Evolutionary conservation across 2,113 vertebrate species (phyloP), one percentile per base, ranked within the genome.

Genomic region (Phrynosoma platyrhinos): DNA sequence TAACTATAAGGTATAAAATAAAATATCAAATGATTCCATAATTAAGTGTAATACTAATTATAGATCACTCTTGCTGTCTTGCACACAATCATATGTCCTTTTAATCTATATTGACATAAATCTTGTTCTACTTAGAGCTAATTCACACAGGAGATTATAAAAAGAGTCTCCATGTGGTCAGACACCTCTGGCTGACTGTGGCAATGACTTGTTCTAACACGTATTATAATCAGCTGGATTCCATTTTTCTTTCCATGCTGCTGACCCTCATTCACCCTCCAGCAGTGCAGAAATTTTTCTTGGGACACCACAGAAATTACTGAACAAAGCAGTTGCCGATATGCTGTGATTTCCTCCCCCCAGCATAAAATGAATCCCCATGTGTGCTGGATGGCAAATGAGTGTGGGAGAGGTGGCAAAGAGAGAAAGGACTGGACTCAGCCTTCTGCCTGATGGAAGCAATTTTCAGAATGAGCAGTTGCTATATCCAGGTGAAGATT

Each of bases 1-100:
- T 96, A 95, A 99, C 98, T 74, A 98, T 99, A 95, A 98, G 99
- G 99, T 99, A 95, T 92, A 76, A 80, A 71, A 87, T 89, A 89
- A 89, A 74, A 79, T 68, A 20, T 40, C 5, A 75, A 88, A 82
- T 75, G 90, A 85, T 83, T 32, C 58, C 88, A 92, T 87, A 87
- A 23, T 53, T 27, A 91, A 36, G 0, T 64, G 2, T 62, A 1
- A 55, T 90, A 95, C 88, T 79, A 82, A 78, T 30, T 93, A 72
- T 86, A 64, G 32, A 75, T 20, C 42, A 86, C 5, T n/a, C 27
- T 68, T 79, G 20, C 32, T 32, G 6, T 53, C n/a, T 53, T 86
- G 30, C 25, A 77, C 20, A 68, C 7, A 69, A 23, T 83, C 42
- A 53, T 47, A 83, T 53, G 23, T 21, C 4, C n/a, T 72, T 80